These are phyloP conservation scores for Synanceia verrucosa DNA, from an alignment of 2,797 vertebrate species.

Conservation along the genomic window DNA sequence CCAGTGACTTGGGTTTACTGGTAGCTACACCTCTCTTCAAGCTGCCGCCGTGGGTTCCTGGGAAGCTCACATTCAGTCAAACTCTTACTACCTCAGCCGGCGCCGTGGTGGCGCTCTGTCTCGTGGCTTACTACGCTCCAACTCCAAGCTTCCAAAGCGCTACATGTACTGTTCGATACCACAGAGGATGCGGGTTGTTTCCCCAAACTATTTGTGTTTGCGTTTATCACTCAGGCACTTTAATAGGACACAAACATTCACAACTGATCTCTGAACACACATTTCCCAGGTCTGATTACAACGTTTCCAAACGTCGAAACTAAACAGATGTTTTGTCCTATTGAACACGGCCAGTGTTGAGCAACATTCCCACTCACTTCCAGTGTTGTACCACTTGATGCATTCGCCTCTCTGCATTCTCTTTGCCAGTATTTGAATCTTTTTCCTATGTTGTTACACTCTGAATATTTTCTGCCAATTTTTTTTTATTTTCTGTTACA, in stretches of 20 bases:
- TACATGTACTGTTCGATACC: constrained; percentile 51
- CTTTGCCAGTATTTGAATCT: constrained; percentile 52
- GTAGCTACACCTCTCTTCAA: constrained; percentile 74
- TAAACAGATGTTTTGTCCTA: constrained; percentile 52
- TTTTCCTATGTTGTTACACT: constrained; percentile 40
- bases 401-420: constrained; percentile 56
- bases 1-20: constrained; percentile 65
- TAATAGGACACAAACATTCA: constrained; percentile 61
- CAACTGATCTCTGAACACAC: too few relatives aligned
- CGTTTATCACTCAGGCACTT: constrained; percentile 55
- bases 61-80: constrained; percentile 73
- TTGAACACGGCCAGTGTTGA: constrained; percentile 48
- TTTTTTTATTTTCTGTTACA: constrained; percentile 42
- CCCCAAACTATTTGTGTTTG: constrained; percentile 11
- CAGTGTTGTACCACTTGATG: constrained; percentile 40
- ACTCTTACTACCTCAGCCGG: constrained; percentile 84
- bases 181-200: constrained; percentile 64
- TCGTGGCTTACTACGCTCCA: constrained; percentile 68
- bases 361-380: constrained; percentile 51
- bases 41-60: constrained; percentile 70
- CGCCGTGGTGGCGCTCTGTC: constrained; percentile 60
- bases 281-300: constrained; percentile 3
- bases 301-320: too few relatives aligned
- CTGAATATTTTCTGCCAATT: constrained; percentile 59
- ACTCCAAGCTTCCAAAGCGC: constrained; percentile 75